Conservation (phyloP, 35 echinoderm and acorn worm species). For the Amphiura filiformis region DNA sequence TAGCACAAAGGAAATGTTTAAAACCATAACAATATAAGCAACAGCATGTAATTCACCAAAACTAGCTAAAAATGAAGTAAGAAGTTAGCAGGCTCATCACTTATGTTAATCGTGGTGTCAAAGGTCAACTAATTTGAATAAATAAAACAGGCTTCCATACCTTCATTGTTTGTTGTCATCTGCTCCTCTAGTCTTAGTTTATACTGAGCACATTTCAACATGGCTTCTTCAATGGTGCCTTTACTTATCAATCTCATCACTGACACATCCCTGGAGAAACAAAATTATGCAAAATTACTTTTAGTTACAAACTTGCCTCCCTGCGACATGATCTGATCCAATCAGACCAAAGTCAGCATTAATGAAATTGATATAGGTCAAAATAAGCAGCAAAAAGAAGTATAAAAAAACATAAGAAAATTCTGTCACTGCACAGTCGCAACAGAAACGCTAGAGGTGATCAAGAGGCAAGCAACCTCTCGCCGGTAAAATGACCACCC, state of each 20-base stretch:
- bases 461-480: too few species aligned
- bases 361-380: too few species aligned
- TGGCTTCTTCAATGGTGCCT: conserved; percentile 81
- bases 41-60: neutral
- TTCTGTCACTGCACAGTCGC: too few species aligned
- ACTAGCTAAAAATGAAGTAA: neutral
- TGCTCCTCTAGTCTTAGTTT: conserved; percentile 83
- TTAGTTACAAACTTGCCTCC: too few species aligned
- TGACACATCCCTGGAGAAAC: conserved; percentile 71
- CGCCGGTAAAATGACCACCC: too few species aligned
- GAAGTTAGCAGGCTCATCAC: too few species aligned
- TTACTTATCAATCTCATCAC: conserved; percentile 80
- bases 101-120: too few species aligned
- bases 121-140: neutral
- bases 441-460: neutral
- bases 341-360: too few species aligned
- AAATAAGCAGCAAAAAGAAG: too few species aligned
- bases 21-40: neutral
- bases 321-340: too few species aligned
- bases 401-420: too few species aligned
- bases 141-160: conserved; percentile 13
- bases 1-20: too few species aligned
- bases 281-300: neutral
- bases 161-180: conserved; percentile 61
- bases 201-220: conserved; percentile 72